Percentiles rank a stretch among this genome's conserved stretches.
phyloP scores from a whole-genome alignment of 2,797 vertebrate genomes.

The Euthynnus affinis region DNA sequence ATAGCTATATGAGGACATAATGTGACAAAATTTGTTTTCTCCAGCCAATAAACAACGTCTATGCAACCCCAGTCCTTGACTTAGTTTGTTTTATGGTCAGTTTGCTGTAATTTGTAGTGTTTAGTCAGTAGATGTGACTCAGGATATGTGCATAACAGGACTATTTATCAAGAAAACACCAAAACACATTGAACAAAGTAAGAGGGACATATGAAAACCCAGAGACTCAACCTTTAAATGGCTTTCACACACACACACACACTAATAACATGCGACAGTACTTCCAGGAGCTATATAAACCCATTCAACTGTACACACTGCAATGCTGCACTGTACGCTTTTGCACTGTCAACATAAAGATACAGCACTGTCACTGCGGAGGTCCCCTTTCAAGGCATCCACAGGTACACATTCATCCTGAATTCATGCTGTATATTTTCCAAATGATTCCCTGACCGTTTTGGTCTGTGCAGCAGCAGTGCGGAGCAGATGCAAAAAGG shows the following conservation, averaged over 20 bases:
- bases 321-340: background rate
- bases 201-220: background rate
- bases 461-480: slow-evolving; percentile 4
- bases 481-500: slow-evolving; percentile 24
- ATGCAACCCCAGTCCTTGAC: background rate
- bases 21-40: background rate
- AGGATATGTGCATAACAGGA: too few species aligned
- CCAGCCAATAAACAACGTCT: background rate
- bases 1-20: background rate
- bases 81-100: background rate
- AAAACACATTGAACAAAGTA: slow-evolving; percentile 45
- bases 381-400: background rate
- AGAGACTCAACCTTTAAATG: background rate
- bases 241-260: too few species aligned
- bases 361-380: slow-evolving; percentile 1
- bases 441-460: slow-evolving; percentile 2
- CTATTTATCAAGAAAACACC: background rate
- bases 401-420: background rate
- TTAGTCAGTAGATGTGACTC: slow-evolving; percentile 1
- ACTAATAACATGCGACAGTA: too few species aligned
- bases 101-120: background rate
- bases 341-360: slow-evolving; percentile 9
- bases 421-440: background rate
- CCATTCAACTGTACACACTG: background rate
- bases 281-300: slow-evolving; percentile 5